Conservation (phyloP, 2,113 vertebrate species). For the Herpailurus yagouaroundi region DNA sequence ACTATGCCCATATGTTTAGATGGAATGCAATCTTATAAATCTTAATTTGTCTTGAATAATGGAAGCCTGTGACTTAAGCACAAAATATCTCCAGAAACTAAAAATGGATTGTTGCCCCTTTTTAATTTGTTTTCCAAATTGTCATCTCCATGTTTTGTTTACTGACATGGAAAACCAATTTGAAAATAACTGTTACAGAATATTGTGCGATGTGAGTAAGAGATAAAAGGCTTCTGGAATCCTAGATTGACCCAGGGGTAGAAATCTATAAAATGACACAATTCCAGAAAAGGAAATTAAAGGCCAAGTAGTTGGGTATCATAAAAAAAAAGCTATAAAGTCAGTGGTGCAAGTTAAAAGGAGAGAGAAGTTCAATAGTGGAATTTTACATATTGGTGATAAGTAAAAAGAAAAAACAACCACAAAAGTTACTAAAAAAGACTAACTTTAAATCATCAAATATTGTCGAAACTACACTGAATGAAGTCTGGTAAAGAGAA, state of each 20-base stretch:
- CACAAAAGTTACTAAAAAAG: background rate
- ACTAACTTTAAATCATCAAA: background rate
- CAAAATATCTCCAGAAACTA: conserved; percentile 54
- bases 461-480: background rate
- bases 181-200: conserved; percentile 65
- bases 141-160: conserved; percentile 72
- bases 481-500: background rate
- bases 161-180: conserved; percentile 70
- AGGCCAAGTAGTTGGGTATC: background rate
- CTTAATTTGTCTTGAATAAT: conserved; percentile 75
- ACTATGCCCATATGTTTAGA: conserved; percentile 37
- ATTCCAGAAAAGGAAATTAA: conserved; percentile 60
- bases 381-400: conserved; percentile 46
- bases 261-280: conserved; percentile 36
- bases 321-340: conserved; percentile 53
- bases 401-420: conserved; percentile 59
- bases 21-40: conserved; percentile 68
- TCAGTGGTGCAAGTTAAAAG: background rate
- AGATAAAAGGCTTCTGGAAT: conserved; percentile 59
- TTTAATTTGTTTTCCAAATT: conserved; percentile 70
- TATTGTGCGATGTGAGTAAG: background rate
- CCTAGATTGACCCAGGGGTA: background rate
- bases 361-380: conserved; percentile 30
- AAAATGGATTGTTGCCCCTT: conserved; percentile 66
- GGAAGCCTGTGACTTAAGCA: conserved; percentile 46